Evolutionary conservation across 2,888 invertebrate genomes (phyloP).

Genomic region (Abrostola triplasia): DNA sequence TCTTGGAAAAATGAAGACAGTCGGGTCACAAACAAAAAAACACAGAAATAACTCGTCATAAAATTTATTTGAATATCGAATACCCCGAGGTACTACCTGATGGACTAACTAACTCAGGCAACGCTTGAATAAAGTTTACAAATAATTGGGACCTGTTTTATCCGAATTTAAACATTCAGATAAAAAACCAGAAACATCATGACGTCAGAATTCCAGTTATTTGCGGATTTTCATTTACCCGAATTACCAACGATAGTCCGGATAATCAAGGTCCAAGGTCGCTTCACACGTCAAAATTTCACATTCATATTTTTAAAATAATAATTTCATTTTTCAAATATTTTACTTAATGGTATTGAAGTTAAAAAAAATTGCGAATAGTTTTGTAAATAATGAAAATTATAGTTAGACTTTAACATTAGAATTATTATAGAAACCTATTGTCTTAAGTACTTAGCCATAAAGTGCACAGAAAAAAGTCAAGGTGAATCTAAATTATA

Average conservation of each 20-base stretch:
- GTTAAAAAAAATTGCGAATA: not conserved
- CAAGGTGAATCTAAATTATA: no score
- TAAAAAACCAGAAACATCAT: no score
- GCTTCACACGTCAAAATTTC: not conserved
- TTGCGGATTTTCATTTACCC: not conserved
- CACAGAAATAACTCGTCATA: slow-evolving; percentile 55
- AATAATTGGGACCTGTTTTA: slow-evolving; percentile 13
- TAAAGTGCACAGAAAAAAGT: not conserved
- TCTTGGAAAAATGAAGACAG: no score
- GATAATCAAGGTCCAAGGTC: not conserved
- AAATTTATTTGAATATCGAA: slow-evolving; percentile 61
- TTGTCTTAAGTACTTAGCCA: not conserved
- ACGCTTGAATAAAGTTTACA: slow-evolving; percentile 47
- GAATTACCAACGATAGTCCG: not conserved
- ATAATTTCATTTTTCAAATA: no score
- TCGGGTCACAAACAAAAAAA: slow-evolving; percentile 7
- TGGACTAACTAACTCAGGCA: slow-evolving; percentile 44
- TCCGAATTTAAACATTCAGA: not conserved
- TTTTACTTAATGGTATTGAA: no score
- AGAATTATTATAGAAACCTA: not conserved
- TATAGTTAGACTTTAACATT: not conserved
- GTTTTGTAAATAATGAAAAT: not conserved
- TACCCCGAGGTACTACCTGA: slow-evolving; percentile 39
- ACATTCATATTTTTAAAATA: no score
- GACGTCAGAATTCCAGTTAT: no score